Base-by-base conservation (phyloP, 2,888 invertebrate genomes). In the Nowickia ferox region DNA sequence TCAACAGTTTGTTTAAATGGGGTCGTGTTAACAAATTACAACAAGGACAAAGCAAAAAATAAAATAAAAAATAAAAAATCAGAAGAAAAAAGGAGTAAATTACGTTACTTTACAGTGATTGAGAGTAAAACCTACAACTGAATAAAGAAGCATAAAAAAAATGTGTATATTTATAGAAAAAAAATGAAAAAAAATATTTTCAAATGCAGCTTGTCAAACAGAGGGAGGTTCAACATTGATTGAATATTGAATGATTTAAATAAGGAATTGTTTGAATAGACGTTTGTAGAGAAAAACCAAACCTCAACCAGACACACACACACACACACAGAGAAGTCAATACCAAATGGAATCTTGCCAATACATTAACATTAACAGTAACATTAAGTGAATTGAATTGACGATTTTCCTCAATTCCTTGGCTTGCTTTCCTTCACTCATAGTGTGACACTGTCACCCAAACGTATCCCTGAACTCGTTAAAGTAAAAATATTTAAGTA, bases 1-100 rank as follows among this genome's bases (percentile, higher is more conserved):
- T 86, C 85, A 86, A 86, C 85, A 82, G 85, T 86, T 86, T 78
- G 71, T 65, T 82, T 22, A 61, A 82, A 78, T 75, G 78, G 82
- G 78, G 69, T 77, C 65, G 65, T 79, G 53, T 63, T 82, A 61
- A 79, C 71, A 79, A 71, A 61, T 79, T 57, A 71, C 63, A 71
- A 40, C 55, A 38, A 55, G 15, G 38, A 63, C 53, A 4, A 78
- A 40, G 55, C 53, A 4, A 78, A 40, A 77, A 22, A 22, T 55
- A 68, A 63, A 4, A 19, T 42, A 4, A 78, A 40, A 77, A 22
- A 22, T 55, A 68, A 63, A 4, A 19, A 13, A 1, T 42, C n/a
- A 19, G 61, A 51, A 44, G 11, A 65, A 82, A 68, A 82, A 61
- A 63, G 51, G 59, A 80, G 80, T 74, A 74, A 74, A 74, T 80